Evolutionary conservation across 2,888 invertebrate species (phyloP).

Genomic region (Agrochola macilenta): DNA sequence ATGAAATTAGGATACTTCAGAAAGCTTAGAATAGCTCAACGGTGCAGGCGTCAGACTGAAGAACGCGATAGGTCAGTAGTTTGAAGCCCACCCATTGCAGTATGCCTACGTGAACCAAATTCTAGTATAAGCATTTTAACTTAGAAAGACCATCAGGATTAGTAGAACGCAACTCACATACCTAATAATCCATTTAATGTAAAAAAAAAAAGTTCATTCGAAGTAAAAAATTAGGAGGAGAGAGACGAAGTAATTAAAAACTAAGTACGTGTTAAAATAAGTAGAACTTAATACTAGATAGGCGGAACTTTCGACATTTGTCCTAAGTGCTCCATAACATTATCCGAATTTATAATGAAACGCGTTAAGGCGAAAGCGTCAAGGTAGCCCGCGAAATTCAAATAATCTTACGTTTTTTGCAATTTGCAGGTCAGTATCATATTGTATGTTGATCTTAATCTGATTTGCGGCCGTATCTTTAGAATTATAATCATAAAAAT

Average conservation of each 20-base stretch:
- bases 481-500: too few species aligned
- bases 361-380: too few species aligned
- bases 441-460: too few species aligned
- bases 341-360: conserved; percentile 53
- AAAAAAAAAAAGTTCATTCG: not conserved
- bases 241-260: conserved; percentile 59
- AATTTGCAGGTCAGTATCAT: too few species aligned
- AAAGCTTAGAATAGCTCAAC: conserved; percentile 1
- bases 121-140: not conserved
- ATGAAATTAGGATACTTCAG: conserved; percentile 12
- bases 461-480: too few species aligned
- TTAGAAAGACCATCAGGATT: not conserved
- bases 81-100: conserved; percentile 20
- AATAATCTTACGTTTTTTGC: too few species aligned
- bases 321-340: conserved; percentile 75
- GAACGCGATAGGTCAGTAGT: not conserved
- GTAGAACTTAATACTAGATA: conserved; percentile 81
- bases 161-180: not conserved
- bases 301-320: conserved; percentile 87
- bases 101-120: not conserved
- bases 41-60: conserved; percentile 23
- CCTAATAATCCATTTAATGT: not conserved
- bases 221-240: conserved; percentile 28
- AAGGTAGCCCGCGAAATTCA: too few species aligned
- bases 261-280: conserved; percentile 67